Evolutionary conservation across 1,140 invertebrate genomes (phyloP).

Genomic region (Homarus americanus): DNA sequence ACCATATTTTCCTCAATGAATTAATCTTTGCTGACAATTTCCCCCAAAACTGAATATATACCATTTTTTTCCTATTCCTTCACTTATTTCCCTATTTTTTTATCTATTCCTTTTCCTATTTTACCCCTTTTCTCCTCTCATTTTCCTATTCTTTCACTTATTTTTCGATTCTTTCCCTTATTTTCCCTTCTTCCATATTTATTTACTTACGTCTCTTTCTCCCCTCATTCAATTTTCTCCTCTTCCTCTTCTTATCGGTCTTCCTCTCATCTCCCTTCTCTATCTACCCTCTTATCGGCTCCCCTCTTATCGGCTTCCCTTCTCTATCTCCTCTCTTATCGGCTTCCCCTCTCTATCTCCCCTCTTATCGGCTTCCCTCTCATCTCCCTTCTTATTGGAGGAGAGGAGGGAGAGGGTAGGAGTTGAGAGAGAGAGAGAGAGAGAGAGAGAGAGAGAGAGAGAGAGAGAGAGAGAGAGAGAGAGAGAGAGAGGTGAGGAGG

Average conservation of each 20-base stretch:
- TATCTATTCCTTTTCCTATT: neutral
- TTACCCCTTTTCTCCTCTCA: neutral
- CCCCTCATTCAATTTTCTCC: neutral
- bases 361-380: constrained; percentile 12
- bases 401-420: neutral
- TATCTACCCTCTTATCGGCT: constrained; percentile 25
- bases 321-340: too few relatives aligned
- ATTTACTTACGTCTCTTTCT: neutral
- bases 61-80: neutral
- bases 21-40: too few relatives aligned
- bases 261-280: constrained; percentile 22
- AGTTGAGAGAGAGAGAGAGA: neutral
- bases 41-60: too few relatives aligned
- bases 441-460: neutral
- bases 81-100: neutral
- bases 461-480: neutral
- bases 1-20: too few relatives aligned
- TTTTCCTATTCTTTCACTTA: neutral
- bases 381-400: neutral
- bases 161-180: neutral
- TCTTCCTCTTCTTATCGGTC: constrained; percentile 19
- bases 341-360: too few relatives aligned
- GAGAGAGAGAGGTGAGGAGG: neutral
- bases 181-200: neutral
- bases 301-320: too few relatives aligned